A percentile compares a stretch with the other conserved stretches of the same genome.
Conservation (phyloP, 2,888 invertebrate species). For the Pollenia labialis region DNA sequence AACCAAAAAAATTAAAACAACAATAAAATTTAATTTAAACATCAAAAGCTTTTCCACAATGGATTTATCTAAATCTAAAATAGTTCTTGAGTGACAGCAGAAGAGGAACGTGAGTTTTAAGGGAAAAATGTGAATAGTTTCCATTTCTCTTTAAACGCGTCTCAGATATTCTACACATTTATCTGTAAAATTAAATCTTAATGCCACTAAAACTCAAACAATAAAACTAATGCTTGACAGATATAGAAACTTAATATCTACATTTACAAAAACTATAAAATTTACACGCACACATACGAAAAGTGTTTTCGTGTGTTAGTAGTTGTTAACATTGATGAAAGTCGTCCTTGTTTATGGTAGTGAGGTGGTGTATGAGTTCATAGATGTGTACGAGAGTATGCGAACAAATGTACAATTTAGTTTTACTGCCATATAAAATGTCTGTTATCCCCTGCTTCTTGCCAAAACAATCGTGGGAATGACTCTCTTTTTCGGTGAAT, state of each 20-base stretch:
- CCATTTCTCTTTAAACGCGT: neutral
- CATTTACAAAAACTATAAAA: slow-evolving; percentile 29
- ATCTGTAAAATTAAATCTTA: slow-evolving; percentile 69
- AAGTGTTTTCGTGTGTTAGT: neutral
- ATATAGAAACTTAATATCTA: slow-evolving; percentile 55
- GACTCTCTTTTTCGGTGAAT: neutral
- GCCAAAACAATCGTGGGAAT: neutral
- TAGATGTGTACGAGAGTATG: neutral
- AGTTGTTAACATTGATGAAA: neutral
- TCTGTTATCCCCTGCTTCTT: slow-evolving; percentile 3
- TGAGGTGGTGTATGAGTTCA: neutral
- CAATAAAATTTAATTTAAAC: slow-evolving; percentile 36
- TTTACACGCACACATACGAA: neutral
- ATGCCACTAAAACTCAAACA: slow-evolving; percentile 70
- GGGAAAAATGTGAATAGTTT: neutral
- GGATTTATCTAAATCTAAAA: slow-evolving; percentile 18
- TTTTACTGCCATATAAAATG: slow-evolving; percentile 52
- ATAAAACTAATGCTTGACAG: slow-evolving; percentile 62
- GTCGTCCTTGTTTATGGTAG: neutral
- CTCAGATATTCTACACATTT: neutral
- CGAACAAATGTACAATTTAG: slow-evolving; percentile 52
- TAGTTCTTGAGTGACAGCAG: neutral
- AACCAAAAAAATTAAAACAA: slow-evolving; percentile 21
- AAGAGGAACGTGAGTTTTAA: neutral
- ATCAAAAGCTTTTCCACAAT: neutral